A percentile compares a stretch with the other conserved stretches of the same genome.
phyloP scores from a whole-genome alignment of 1,140 invertebrate genomes.

The Leptopilina boulardi region DNA sequence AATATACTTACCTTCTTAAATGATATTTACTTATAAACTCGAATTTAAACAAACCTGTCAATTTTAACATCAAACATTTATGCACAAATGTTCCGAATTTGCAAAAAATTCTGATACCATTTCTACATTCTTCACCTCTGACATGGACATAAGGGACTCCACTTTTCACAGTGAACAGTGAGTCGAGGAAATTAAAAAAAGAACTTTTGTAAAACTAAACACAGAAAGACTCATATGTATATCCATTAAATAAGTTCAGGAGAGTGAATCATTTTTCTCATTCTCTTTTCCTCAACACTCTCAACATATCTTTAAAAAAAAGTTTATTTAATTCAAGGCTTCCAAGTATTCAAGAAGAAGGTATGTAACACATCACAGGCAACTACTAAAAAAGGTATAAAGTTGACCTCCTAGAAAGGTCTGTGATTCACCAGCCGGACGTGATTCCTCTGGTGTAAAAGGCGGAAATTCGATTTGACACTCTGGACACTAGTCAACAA shows the following conservation, averaged over 20 bases:
- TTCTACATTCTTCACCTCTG: slow-evolving; percentile 51
- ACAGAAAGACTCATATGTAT: slow-evolving; percentile 71
- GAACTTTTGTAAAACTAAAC: no score
- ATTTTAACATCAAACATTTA: no score
- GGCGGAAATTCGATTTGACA: slow-evolving; percentile 62
- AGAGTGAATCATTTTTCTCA: slow-evolving; percentile 66
- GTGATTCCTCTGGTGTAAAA: slow-evolving; percentile 42
- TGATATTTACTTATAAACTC: no score
- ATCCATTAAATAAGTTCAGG: slow-evolving; percentile 68
- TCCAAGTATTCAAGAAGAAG: slow-evolving; percentile 16
- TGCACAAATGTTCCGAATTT: no score
- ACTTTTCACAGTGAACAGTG: slow-evolving; percentile 58
- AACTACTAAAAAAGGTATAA: slow-evolving; percentile 23
- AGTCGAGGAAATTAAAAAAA: slow-evolving; percentile 11
- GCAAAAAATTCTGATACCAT: no score
- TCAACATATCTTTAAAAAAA: slow-evolving; percentile 46
- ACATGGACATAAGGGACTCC: slow-evolving; percentile 65
- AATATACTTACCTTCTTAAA: no score
- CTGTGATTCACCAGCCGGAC: slow-evolving; percentile 48
- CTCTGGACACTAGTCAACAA: slow-evolving; percentile 37
- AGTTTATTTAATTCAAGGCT: slow-evolving; percentile 63
- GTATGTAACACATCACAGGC: slow-evolving; percentile 23
- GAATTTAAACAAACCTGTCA: no score
- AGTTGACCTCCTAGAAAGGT: slow-evolving; percentile 18
- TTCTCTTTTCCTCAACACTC: slow-evolving; percentile 34